Evolutionary conservation across 2,888 invertebrate species (phyloP).

Genomic region (Pteria penguin): DNA sequence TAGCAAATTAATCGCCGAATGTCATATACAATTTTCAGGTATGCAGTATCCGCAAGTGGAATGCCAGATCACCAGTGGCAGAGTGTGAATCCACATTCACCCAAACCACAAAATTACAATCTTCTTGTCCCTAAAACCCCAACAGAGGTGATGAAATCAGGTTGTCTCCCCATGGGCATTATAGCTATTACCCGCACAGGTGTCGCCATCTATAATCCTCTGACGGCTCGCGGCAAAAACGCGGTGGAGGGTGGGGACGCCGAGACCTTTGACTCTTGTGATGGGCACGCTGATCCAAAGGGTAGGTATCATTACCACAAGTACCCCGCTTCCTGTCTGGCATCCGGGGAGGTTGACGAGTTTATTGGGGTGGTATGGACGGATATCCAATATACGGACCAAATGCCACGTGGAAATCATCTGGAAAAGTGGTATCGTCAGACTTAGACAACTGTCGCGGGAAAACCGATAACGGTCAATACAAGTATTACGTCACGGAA

Average conservation of each 20-base stretch:
- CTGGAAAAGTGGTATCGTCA: neutral
- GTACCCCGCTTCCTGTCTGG: slow-evolving; percentile 36
- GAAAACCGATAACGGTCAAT: slow-evolving; percentile 10
- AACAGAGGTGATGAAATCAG: slow-evolving; percentile 26
- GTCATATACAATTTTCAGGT: neutral
- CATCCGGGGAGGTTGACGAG: slow-evolving; percentile 23
- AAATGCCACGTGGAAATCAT: slow-evolving; percentile 7
- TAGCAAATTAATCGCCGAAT: too few species aligned
- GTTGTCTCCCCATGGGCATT: slow-evolving; percentile 47
- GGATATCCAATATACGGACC: slow-evolving; percentile 24
- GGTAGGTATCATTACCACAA: slow-evolving; percentile 51
- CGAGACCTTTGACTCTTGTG: slow-evolving; percentile 47
- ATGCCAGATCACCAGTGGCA: slow-evolving; percentile 35
- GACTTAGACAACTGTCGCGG: slow-evolving; percentile 30
- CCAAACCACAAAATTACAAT: slow-evolving; percentile 32
- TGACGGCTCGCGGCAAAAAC: slow-evolving; percentile 39
- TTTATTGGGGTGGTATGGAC: slow-evolving; percentile 43
- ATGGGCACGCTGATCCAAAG: slow-evolving; percentile 38
- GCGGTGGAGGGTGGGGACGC: slow-evolving; percentile 47
- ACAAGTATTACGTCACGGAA: slow-evolving; percentile 18
- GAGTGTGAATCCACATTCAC: slow-evolving; percentile 39
- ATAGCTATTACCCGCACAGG: slow-evolving; percentile 49
- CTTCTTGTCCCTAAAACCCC: slow-evolving; percentile 37
- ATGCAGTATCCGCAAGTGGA: slow-evolving; percentile 11
- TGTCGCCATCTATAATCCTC: slow-evolving; percentile 49